phyloP scores from a whole-genome alignment of 1,140 invertebrate genomes.

The Bombus polaris region DNA sequence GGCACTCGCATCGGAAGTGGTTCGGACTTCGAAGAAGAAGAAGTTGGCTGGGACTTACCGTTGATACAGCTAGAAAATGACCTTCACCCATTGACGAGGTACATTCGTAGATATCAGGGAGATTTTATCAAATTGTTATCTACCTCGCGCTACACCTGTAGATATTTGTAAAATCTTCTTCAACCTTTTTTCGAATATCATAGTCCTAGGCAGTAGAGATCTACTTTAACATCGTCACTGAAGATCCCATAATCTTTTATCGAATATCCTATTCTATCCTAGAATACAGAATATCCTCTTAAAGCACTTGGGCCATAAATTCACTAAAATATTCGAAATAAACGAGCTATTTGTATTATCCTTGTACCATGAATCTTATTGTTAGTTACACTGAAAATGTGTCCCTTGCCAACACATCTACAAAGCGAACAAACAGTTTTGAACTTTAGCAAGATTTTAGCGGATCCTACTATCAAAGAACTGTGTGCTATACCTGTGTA shows the following conservation, averaged over 20 bases:
- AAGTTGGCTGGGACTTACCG: slow-evolving; percentile 83
- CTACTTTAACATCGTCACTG: no score
- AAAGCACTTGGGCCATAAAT: neutral
- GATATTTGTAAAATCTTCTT: no score
- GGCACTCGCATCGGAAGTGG: slow-evolving; percentile 81
- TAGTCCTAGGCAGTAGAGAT: no score
- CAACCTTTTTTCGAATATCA: no score
- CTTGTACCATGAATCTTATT: no score
- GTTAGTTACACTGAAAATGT: neutral
- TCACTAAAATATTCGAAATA: neutral
- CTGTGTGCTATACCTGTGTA: neutral
- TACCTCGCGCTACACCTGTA: no score
- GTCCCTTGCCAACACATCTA: neutral
- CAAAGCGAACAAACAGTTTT: neutral
- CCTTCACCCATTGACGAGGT: slow-evolving; percentile 81
- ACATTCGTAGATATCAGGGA: slow-evolving; percentile 38
- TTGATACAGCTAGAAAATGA: slow-evolving; percentile 84
- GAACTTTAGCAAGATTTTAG: neutral
- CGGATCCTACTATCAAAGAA: neutral
- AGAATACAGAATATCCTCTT: no score
- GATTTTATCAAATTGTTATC: neutral
- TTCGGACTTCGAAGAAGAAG: slow-evolving; percentile 83
- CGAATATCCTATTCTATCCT: no score
- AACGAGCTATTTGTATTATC: neutral
- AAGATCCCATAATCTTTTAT: no score